Evolutionary conservation across 2,113 vertebrate species (phyloP).

Genomic region (Danio rerio): GRCz12tu NC_133198.1:26587501-26588000

Average conservation of each 20-base stretch:
- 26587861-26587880: conserved; percentile 59
- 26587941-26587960: conserved; percentile 62
- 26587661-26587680: conserved; percentile 36
- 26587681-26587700: conserved; percentile 51
- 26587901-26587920: conserved; percentile 71
- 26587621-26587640: conserved; percentile 32
- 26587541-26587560: too few relatives aligned
- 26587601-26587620: conserved; percentile 15
- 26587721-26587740: conserved; percentile 25
- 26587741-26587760: conserved; percentile 10
- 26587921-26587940: conserved; percentile 60
- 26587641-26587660: conserved; percentile 42
- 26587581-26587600: conserved; percentile 1
- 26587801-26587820: conserved; percentile 61
- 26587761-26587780: conserved; percentile 2
- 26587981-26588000: conserved; percentile 60
- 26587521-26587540: too few relatives aligned
- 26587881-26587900: conserved; percentile 72
- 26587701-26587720: conserved; percentile 48
- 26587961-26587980: conserved; percentile 53
- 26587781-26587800: conserved; percentile 8
- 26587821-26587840: conserved; percentile 67
- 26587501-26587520: too few relatives aligned
- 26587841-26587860: conserved; percentile 60
- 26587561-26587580: too few relatives aligned